Base-by-base conservation (phyloP, 2,888 invertebrate genomes). In the Tethea ocularis region DNA sequence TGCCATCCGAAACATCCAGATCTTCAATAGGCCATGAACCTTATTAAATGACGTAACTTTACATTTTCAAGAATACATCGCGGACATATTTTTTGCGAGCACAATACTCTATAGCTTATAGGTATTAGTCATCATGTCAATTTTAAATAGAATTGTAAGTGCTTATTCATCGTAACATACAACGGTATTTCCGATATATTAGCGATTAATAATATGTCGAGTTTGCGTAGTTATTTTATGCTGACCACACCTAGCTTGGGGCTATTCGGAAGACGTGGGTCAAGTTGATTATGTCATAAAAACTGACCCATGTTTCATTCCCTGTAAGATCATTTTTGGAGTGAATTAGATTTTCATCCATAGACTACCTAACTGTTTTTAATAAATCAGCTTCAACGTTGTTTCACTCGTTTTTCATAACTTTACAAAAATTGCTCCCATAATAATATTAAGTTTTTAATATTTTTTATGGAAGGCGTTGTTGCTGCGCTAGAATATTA, bases 181-280 rank as follows among this genome's bases (percentile, higher is more conserved):
- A 46, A 20, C 46, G 46, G 46, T 46, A 46, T 46, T 46, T 46
- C 46, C 46, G 46, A 38, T 38, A 20, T 4, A 8, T 46, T 20
- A 46, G 10, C 46, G 46, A 46, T 46, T 46, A 46, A 46, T 46
- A 46, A 46, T 41, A 41, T 20, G 41, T 41, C 41, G 46, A n/a
- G 46, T 20, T 46, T 46, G 46, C 1, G 20, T 20, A 10, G 20
- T n/a, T 46, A 15, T 24, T 41, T 46, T 46, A 10, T 46, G 20
- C 46, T 46, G 46, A 10, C 46, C 20, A 46, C 46, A 46, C 46
- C 46, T 46, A 7, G 46, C 46, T 20, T 1, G 20, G 20, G 20
- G 46, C 46, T 46, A 46, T 46, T 46, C 20, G 46, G 46, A 20
- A 6, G 38, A 38, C 38, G 7, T n/a, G 38, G 38, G 46, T 46